Evolutionary conservation across 1,140 invertebrate genomes (phyloP).

Genomic region (Drosophila mayri): DNA sequence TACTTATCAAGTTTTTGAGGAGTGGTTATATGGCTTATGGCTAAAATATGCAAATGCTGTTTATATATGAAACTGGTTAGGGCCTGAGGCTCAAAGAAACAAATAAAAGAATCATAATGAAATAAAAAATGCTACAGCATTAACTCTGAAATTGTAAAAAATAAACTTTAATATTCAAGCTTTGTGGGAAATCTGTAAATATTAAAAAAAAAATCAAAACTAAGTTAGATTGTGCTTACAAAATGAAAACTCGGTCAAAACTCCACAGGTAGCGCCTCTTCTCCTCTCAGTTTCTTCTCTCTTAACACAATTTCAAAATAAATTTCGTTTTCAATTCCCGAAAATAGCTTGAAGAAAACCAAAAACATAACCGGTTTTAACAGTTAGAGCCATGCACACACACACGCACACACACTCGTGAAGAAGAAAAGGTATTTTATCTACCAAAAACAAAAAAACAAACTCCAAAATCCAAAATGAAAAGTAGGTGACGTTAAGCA

Average conservation of each 20-base stretch:
- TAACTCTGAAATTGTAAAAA: neutral
- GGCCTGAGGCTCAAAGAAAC: neutral
- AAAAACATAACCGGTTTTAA: constrained; percentile 62
- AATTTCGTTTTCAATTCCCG: constrained; percentile 79
- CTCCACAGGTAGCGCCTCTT: constrained; percentile 39
- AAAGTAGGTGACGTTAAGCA: constrained; percentile 81
- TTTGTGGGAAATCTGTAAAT: constrained; percentile 1
- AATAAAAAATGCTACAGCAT: neutral
- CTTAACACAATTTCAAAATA: constrained; percentile 58
- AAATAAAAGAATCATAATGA: neutral
- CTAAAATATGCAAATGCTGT: constrained; percentile 53
- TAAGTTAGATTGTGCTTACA: neutral
- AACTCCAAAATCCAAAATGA: constrained; percentile 46
- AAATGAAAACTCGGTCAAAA: constrained; percentile 65
- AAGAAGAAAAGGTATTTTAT: constrained; percentile 59
- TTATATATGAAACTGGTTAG: constrained; percentile 14
- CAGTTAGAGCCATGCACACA: constrained; percentile 51
- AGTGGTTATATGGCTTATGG: constrained; percentile 32
- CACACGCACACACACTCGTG: constrained; percentile 21
- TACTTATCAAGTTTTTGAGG: constrained; percentile 52
- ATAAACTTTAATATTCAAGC: neutral
- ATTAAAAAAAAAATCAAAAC: neutral
- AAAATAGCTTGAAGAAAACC: constrained; percentile 39
- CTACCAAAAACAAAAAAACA: constrained; percentile 39
- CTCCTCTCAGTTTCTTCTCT: constrained; percentile 36